Base-by-base conservation (phyloP, 2,888 invertebrate species). In the Sinohyriopsis cumingii region DNA sequence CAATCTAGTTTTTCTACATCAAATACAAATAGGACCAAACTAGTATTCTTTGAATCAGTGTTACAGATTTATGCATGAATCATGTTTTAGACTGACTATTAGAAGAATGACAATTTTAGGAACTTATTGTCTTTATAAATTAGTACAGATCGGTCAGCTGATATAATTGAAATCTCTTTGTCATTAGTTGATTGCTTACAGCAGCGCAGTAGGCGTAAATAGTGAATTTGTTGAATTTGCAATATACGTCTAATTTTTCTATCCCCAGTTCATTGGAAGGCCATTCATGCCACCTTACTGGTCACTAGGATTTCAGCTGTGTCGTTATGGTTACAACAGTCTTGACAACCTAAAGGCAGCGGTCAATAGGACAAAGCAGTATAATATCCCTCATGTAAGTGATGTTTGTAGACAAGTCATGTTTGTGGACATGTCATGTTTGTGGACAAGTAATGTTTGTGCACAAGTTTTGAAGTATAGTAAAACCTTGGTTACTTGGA, bases 251-350 rank as follows among this genome's bases (percentile, higher is more conserved):
- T 6, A 59, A 33, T 57, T 60, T 69, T 65, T 69, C 25, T 65
- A 61, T 28, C 56, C 71, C 15, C 68, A 87, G 86, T 71, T 82
- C 2, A 92, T 96, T 18, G 96, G 96, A 0, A 91, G 92, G 69
- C 95, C 96, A 0, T 93, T 93, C 86, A 92, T 96, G 92, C 96
- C 96, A 0, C 95, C 96, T 0, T 95, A 95, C 87, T 97, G 96
- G 96, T 92, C 94, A 0, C 92, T 97, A 0, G 97, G 96, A 1
- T 96, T 95, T 89, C 96, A 96, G 90, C 91, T 96, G 45, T 95
- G 95, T 92, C 93, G 93, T 92, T 94, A 86, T 75, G 89, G 89
- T 67, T 90, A 88, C 79, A 82, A 83, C 59, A 79, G 76, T 56
- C 67, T 87, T 15, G 67, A 78, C 6, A 80, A 86, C 56, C 69